Evolutionary conservation across 2,888 invertebrate genomes (phyloP).

Genomic region (Eumerus sabulonum): DNA sequence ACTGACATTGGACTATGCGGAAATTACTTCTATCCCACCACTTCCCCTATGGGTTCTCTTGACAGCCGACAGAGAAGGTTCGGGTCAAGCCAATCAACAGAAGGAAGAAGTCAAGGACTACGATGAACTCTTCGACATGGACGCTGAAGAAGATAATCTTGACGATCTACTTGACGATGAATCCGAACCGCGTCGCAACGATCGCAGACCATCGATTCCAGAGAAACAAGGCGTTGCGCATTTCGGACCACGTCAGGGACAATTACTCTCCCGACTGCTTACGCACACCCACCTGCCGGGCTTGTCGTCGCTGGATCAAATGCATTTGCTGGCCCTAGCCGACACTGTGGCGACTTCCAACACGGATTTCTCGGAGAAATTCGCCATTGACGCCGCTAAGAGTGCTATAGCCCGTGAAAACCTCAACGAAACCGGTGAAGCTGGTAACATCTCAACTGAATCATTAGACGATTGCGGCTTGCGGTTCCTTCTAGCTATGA

Average conservation of each 20-base stretch:
- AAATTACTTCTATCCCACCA: slow-evolving; percentile 98
- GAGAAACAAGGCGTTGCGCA: slow-evolving; percentile 89
- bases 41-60: slow-evolving; percentile 97
- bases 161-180: slow-evolving; percentile 90
- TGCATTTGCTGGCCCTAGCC: slow-evolving; percentile 98
- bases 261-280: slow-evolving; percentile 91
- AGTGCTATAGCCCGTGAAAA: slow-evolving; percentile 84
- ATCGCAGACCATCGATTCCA: slow-evolving; percentile 84
- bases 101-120: slow-evolving; percentile 83
- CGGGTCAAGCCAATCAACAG: slow-evolving; percentile 73
- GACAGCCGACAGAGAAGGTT: slow-evolving; percentile 94
- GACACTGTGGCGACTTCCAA: slow-evolving; percentile 98
- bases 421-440: slow-evolving; percentile 80
- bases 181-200: slow-evolving; percentile 82
- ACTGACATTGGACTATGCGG: slow-evolving; percentile 94
- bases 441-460: slow-evolving; percentile 83
- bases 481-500: slow-evolving; percentile 96
- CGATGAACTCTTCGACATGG: slow-evolving; percentile 92
- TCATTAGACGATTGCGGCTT: slow-evolving; percentile 98
- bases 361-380: slow-evolving; percentile 91
- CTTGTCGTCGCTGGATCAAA: slow-evolving; percentile 97
- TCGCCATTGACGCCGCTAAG: slow-evolving; percentile 85
- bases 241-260: slow-evolving; percentile 92
- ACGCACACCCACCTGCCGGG: slow-evolving; percentile 98
- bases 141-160: slow-evolving; percentile 89